Percentiles rank a stretch among this genome's conserved stretches.
phyloP scores from a whole-genome alignment of 2,888 invertebrate species.

The Stenoptilia bipunctidactyla region DNA sequence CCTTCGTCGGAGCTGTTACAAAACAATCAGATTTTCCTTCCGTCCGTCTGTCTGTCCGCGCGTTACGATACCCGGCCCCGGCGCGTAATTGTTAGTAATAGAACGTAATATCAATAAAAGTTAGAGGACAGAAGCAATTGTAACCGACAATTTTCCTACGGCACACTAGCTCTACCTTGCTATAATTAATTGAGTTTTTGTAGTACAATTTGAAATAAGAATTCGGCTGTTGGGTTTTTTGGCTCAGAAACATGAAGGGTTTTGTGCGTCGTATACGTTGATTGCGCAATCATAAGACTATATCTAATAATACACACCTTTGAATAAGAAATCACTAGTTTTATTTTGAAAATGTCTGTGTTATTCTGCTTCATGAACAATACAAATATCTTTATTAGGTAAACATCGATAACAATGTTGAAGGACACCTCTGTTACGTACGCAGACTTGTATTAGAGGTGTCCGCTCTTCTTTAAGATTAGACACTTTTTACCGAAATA shows the following conservation, averaged over 20 bases:
- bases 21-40: constrained; percentile 4
- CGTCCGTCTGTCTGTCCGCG: background rate
- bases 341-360: too few relatives aligned
- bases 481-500: too few relatives aligned
- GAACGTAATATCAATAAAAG: background rate
- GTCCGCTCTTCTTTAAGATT: too few relatives aligned
- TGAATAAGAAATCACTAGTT: too few relatives aligned
- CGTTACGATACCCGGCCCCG: background rate
- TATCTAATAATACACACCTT: background rate
- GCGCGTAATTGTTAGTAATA: background rate
- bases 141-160: too few relatives aligned
- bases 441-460: too few relatives aligned
- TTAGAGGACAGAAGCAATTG: too few relatives aligned
- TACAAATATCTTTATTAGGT: too few relatives aligned
- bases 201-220: background rate
- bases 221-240: constrained; percentile 14
- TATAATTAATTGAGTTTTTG: too few relatives aligned
- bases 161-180: background rate
- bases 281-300: constrained; percentile 15
- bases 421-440: too few relatives aligned
- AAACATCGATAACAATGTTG: too few relatives aligned
- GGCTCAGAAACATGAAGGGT: constrained; percentile 32
- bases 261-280: constrained; percentile 21
- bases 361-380: too few relatives aligned
- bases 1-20: constrained; percentile 18